phyloP scores from a whole-genome alignment of 2,888 invertebrate genomes.

The Ashinkailepas kermadecensis region DNA sequence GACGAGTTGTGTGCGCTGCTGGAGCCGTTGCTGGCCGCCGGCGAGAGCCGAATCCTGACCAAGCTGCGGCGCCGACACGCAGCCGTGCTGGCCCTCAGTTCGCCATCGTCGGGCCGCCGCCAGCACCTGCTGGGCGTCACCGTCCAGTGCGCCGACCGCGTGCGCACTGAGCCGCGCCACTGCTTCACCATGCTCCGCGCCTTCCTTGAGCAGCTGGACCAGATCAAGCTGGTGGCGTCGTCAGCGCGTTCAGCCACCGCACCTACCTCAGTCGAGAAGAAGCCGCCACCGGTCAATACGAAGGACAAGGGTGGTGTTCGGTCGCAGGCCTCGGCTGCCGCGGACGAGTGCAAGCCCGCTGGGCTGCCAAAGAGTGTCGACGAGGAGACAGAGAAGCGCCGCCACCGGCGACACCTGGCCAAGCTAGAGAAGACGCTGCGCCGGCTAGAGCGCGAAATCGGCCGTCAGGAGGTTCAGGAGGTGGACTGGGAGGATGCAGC shows the following conservation, averaged over 20 bases:
- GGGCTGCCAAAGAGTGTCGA: no score
- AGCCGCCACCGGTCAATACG: neutral
- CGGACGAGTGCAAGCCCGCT: no score
- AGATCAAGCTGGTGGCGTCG: neutral
- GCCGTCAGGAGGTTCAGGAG: neutral
- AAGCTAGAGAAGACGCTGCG: slow-evolving; percentile 19
- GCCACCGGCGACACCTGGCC: neutral
- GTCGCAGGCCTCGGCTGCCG: neutral
- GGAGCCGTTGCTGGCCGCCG: neutral
- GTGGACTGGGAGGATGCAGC: slow-evolving; percentile 7
- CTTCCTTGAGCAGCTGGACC: slow-evolving; percentile 3
- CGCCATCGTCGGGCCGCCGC: neutral
- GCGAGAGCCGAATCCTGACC: neutral
- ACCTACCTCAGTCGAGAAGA: neutral
- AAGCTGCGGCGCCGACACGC: neutral
- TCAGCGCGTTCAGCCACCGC: neutral
- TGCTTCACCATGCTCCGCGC: slow-evolving; percentile 10
- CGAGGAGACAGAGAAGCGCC: neutral
- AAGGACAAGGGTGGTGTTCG: no score
- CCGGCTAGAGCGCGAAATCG: slow-evolving; percentile 20
- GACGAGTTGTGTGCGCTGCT: slow-evolving; percentile 10
- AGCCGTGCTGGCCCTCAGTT: neutral
- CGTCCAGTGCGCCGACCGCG: neutral
- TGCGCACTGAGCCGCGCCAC: neutral
- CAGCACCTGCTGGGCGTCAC: neutral